Evolutionary conservation across 2,113 vertebrate genomes (phyloP).

Genomic region (Otolemur garnettii): DNA sequence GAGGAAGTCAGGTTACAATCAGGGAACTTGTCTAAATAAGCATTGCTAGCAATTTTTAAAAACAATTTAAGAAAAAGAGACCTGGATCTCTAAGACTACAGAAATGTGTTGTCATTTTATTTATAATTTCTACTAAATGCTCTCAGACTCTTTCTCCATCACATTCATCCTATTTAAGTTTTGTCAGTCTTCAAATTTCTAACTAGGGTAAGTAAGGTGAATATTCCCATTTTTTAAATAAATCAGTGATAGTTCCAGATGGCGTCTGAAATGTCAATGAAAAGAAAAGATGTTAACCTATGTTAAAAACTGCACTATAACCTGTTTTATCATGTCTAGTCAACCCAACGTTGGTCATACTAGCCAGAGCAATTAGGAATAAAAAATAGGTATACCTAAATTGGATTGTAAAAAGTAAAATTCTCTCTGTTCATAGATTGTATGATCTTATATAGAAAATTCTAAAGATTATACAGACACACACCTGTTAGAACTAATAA

Average conservation of each 20-base stretch:
- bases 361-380: no score
- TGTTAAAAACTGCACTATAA: background rate
- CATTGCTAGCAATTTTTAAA: background rate
- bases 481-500: no score
- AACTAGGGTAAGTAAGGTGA: background rate
- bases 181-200: conserved; percentile 7
- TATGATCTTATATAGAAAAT: no score
- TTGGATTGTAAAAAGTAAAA: no score
- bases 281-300: background rate
- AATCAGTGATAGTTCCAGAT: no score
- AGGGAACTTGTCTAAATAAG: background rate
- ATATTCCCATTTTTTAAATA: conserved; percentile 8
- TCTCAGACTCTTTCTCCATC: background rate
- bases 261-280: background rate
- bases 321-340: no score
- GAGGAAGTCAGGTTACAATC: background rate
- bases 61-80: background rate
- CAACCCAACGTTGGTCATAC: no score
- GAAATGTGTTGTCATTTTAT: background rate
- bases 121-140: background rate
- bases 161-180: background rate
- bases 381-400: no score
- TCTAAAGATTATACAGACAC: no score
- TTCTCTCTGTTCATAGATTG: no score
- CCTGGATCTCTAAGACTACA: conserved; percentile 31